A percentile compares a stretch with the other conserved stretches of the same genome.
Conservation (phyloP, 2,113 vertebrate genomes). For the Clarias batrachus region DNA sequence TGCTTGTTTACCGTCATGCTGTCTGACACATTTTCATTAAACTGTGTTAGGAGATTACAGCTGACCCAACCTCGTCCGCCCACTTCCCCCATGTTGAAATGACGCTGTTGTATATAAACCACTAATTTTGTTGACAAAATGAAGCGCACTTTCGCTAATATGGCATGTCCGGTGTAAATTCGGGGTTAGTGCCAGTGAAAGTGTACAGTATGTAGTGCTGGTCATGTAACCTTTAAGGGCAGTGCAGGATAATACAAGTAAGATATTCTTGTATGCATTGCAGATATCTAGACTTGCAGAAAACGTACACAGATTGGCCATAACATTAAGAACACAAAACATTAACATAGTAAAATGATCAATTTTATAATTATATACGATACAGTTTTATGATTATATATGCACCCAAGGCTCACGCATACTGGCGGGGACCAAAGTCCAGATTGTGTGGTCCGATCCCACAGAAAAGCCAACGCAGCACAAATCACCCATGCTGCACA, state of each 20-base stretch:
- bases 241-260: background rate
- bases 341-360: too few relatives aligned
- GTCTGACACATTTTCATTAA: slow-evolving; percentile 17
- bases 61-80: background rate
- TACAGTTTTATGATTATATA: too few relatives aligned
- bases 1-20: background rate
- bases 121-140: background rate
- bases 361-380: too few relatives aligned
- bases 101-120: background rate
- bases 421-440: too few relatives aligned
- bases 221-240: background rate
- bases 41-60: background rate
- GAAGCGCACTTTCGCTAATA: background rate
- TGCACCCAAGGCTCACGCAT: too few relatives aligned
- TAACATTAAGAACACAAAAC: too few relatives aligned
- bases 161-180: background rate
- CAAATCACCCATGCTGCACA: too few relatives aligned
- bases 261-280: background rate
- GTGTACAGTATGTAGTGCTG: background rate
- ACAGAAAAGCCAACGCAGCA: too few relatives aligned
- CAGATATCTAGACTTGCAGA: background rate
- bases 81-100: background rate
- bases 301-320: background rate
- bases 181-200: background rate
- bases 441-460: too few relatives aligned